These are phyloP conservation scores for Trematocara nigrifrons DNA, from an alignment of 2,113 vertebrate species.

Conservation along the genomic window DNA sequence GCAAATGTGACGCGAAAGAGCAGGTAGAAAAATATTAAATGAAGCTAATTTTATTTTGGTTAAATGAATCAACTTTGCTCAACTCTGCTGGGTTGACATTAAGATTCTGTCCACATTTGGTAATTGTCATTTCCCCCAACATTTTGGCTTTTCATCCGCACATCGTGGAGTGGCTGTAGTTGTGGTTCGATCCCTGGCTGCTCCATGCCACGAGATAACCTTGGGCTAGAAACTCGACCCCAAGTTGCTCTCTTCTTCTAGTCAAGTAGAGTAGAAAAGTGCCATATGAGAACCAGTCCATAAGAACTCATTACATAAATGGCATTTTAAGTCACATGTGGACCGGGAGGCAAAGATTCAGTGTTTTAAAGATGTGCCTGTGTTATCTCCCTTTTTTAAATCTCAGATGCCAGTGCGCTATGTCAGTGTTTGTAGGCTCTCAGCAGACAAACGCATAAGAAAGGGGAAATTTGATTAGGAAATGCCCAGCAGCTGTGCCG, in stretches of 20 bases:
- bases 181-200: not conserved
- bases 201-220: not conserved
- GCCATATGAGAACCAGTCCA: accelerated
- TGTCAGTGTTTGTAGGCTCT: not conserved
- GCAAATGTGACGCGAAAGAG: not conserved
- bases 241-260: not conserved
- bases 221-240: not conserved
- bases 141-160: not conserved
- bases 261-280: not conserved
- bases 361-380: not conserved
- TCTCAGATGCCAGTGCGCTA: not conserved
- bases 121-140: not conserved
- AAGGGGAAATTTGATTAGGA: not conserved
- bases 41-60: not conserved
- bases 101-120: not conserved
- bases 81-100: not conserved
- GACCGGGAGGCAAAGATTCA: not conserved
- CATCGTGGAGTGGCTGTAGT: not conserved
- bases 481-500: not conserved
- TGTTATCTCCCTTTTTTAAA: not conserved
- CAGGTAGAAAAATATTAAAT: not conserved
- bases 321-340: not conserved
- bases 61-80: not conserved
- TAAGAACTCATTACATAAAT: not conserved
- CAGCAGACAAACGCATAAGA: not conserved